These are phyloP conservation scores for Drosophila colorata DNA, from an alignment of 2,888 invertebrate species.

Conservation along the genomic window DNA sequence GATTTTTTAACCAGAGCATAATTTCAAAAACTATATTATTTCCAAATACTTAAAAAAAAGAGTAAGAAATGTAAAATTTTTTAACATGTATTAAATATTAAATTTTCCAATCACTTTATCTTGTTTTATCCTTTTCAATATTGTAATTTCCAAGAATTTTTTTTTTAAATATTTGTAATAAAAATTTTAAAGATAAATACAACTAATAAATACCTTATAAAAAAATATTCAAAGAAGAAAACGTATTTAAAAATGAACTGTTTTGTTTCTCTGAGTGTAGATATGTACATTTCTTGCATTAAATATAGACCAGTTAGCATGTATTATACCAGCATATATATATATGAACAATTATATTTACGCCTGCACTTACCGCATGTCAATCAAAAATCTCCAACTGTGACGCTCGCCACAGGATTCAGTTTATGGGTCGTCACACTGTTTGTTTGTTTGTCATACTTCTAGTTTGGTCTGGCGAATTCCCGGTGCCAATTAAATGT, in stretches of 20 bases:
- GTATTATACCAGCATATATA: background rate
- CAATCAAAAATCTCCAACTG: conserved; percentile 74
- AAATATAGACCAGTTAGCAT: conserved; percentile 41
- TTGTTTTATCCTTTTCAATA: no score
- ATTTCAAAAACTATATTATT: no score
- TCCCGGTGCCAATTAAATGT: conserved; percentile 74
- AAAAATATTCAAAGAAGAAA: background rate
- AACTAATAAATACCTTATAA: no score
- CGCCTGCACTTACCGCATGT: conserved; percentile 61
- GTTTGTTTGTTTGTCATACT: conserved; percentile 57
- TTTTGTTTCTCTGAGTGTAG: background rate
- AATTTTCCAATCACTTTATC: no score
- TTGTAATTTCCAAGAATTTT: no score
- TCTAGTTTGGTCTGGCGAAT: conserved; percentile 38
- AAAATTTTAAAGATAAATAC: no score
- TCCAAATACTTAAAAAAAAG: no score
- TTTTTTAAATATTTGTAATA: no score
- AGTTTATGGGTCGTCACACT: conserved; percentile 39
- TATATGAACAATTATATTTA: conserved; percentile 14
- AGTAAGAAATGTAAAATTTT: no score
- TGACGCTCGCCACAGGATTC: conserved; percentile 50
- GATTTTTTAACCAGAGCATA: no score
- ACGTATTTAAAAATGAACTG: background rate
- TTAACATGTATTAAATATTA: no score
- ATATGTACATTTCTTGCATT: background rate